Evolutionary conservation across 2,888 invertebrate species (phyloP), one percentile per base, ranked within the genome.

Genomic region (Bombyx huttoni): DNA sequence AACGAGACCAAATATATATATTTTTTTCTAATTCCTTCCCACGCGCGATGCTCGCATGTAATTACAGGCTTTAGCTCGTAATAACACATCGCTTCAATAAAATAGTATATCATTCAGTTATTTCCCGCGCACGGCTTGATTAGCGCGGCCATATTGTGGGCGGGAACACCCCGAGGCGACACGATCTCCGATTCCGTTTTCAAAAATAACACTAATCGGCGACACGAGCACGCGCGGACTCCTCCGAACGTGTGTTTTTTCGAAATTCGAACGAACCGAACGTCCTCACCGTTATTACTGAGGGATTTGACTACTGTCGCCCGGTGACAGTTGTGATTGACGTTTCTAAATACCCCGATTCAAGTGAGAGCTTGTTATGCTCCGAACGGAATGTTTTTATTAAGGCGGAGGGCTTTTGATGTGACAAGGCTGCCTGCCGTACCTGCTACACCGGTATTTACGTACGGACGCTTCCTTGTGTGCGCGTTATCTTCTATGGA

Each of bases 141-240:
- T 86, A 87, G 82, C 75, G 79, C 85, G 75, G 87, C 88, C 88
- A 88, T 88, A 77, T 88, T 88, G 87, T 80, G 81, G 88, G 88
- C 86, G 87, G 83, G 71, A 65, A 69, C 75, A 75, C 76, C 86
- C 85, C 77, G 75, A 78, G 86, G 87, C 87, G 87, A 86, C 84
- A 78, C 84, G 83, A 86, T 83, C 81, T 78, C 76, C 78, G 79
- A 79, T 82, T 81, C 84, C 82, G 84, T 83, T 85, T 81, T 87
- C 85, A 80, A 82, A 83, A 84, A 82, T 83, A 84, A 83, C 84
- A 82, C 86, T 87, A 87, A 88, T 87, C 86, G 84, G 76, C 78
- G 78, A 82, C 79, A 75, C 77, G 77, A 81, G 84, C 85, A 85
- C 85, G 85, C 83, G 85, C 85, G 74, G 70, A 78, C 75, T 55